These are phyloP conservation scores for Notothenia rossii DNA, from an alignment of 2,113 vertebrate genomes.

Conservation along the genomic window DNA sequence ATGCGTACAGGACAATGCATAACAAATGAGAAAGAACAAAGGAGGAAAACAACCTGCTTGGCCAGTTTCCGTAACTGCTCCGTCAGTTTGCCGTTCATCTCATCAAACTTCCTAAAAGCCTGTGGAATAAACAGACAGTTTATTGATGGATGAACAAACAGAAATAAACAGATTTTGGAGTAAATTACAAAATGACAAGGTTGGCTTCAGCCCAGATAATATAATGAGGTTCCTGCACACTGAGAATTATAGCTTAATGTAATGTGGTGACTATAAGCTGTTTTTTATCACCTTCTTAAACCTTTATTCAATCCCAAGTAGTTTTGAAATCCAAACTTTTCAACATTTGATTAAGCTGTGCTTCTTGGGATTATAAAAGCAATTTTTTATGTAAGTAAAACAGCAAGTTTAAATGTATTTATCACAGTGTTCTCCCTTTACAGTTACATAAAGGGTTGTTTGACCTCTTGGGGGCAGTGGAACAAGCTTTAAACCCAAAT, in stretches of 20 bases:
- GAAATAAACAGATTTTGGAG: too few relatives aligned
- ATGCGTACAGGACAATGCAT: not conserved
- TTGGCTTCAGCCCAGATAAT: too few relatives aligned
- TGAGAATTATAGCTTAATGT: not conserved
- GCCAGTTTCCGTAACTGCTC: slow-evolving; percentile 91
- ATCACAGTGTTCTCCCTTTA: too few relatives aligned
- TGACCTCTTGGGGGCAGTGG: too few relatives aligned
- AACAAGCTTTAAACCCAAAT: not conserved
- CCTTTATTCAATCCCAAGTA: not conserved
- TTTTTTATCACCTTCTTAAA: too few relatives aligned
- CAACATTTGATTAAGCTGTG: too few relatives aligned
- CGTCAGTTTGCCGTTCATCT: slow-evolving; percentile 87
- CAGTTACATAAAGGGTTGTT: not conserved
- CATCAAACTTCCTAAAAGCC: slow-evolving; percentile 94
- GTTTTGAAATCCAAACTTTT: not conserved
- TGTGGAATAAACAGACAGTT: slow-evolving; percentile 45
- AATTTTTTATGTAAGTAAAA: not conserved
- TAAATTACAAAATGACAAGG: too few relatives aligned
- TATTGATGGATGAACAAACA: not conserved
- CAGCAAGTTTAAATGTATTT: not conserved
- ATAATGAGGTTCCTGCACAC: not conserved
- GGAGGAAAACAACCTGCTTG: slow-evolving; percentile 82
- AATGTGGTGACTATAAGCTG: not conserved
- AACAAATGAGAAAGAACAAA: not conserved
- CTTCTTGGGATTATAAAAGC: too few relatives aligned